Evolutionary conservation across 2,888 invertebrate species (phyloP), one percentile per base, ranked within the genome.

Genomic region (Drosophila suboccidentalis): DNA sequence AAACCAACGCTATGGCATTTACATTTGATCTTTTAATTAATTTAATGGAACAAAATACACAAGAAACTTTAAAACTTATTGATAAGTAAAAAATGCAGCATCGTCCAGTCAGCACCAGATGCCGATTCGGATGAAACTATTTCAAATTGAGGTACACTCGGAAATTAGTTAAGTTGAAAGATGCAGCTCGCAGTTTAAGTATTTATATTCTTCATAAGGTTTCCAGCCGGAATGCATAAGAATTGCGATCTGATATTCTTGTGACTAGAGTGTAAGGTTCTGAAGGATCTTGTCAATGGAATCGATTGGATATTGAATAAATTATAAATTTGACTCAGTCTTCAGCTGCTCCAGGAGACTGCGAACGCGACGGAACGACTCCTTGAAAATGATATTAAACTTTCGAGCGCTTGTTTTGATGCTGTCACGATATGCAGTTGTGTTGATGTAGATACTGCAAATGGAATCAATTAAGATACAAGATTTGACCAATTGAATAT

Each of bases 351-450:
- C 90, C 9, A 92, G 63, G 6, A 93, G 71, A 8, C 75, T 70
- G 54, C 89, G 90, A 1, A 92, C 89, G 67, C 90, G 87, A 10
- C 82, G 80, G 84, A 93, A 91, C 29, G 91, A 79, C 3, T 91
- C 86, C 38, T 79, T 84, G 26, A 93, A 90, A 6, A 71, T 59
- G 36, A 85, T 78, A 64, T 90, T 92, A 64, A 91, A 93, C 72
- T 92, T 93, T 38, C 87, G 82, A 2, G 92, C 91, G 67, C 93
- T 93, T 3, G 93, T 92, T 75, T 92, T 92, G 4, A 75, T 62
- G 78, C 93, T 93, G 51, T 89, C 90, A 22, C 91, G 90, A 61
- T 91, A 93, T 3, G 91, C 91, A 11, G 92, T 90, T 15, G 91
- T 89, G 51, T 91, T 89, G 8, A 93, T 87, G 54, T 90, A 89